phyloP scores from a whole-genome alignment of 2,888 invertebrate genomes.

The Gryllus longicercus region DNA sequence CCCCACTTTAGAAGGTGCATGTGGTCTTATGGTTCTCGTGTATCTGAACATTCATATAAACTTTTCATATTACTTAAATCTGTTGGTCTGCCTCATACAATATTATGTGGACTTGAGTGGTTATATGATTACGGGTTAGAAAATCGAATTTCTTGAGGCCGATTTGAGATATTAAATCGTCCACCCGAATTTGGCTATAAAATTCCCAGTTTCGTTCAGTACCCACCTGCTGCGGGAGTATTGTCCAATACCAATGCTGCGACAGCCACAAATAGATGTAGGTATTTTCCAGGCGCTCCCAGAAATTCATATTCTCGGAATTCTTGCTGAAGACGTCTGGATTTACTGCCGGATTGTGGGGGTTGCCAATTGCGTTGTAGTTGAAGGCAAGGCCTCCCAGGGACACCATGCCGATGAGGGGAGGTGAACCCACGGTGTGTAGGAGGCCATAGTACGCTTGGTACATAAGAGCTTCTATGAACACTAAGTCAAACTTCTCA shows the following conservation, averaged over 20 bases:
- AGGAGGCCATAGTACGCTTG: constrained; percentile 23
- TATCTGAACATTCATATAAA: no score
- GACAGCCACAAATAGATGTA: background rate
- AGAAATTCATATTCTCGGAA: constrained; percentile 40
- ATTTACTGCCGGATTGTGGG: constrained; percentile 44
- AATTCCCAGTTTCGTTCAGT: background rate
- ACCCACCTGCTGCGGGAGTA: background rate
- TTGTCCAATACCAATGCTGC: background rate
- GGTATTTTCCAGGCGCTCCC: constrained; percentile 39
- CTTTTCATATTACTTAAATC: no score
- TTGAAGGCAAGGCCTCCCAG: constrained; percentile 41
- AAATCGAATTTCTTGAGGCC: no score
- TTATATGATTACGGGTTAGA: no score
- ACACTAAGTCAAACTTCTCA: constrained; percentile 53
- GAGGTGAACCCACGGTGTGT: constrained; percentile 44
- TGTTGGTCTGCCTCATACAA: no score
- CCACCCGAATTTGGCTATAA: no score
- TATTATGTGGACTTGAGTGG: no score
- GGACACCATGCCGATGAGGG: constrained; percentile 50
- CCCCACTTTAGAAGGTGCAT: no score
- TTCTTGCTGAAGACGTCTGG: constrained; percentile 42
- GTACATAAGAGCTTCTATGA: constrained; percentile 52
- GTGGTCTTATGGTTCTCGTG: no score
- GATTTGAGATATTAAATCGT: no score
- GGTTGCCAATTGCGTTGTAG: constrained; percentile 43